Base-by-base conservation (phyloP, 2,797 vertebrate species). In the Cryptoprocta ferox region DNA sequence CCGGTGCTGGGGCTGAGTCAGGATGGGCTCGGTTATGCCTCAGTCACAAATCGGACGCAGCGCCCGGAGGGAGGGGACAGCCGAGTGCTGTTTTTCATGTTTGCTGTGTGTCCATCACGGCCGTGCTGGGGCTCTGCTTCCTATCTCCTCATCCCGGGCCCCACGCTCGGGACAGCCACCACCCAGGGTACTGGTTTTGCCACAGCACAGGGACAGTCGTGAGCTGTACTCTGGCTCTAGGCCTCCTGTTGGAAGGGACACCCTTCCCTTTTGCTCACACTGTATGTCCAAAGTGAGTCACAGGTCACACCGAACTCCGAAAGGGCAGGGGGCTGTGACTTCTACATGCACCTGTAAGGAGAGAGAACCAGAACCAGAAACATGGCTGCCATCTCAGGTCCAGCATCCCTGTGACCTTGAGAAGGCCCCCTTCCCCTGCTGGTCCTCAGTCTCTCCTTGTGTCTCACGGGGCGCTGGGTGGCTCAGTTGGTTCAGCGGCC, bases 81-180 rank as follows among this genome's bases (percentile, higher is more conserved):
- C 3, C 0, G 4, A 15, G 26, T 16, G 3, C 11, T 11, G 10
- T 63, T 53, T 42, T 13, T 73, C 30, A 11, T 15, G 12, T 73
- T 53, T 30, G 10, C 30, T 61, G 0, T 26, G 0, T 87, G 65
- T 2, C 45, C 26, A 3, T 61, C 9, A 0, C 2, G 32, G 59
- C 4, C n/a, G 6, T 14, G 11, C 66, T 5, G 13, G 56, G 76
- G 45, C 15, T 82, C 42, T 59, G 48, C 35, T 71, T 28, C 9
- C 2, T 0, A 1, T 32, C 37, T 78, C 15, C 39, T 78, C 37
- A 37, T 14, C 65, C 28, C 10, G 26, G 87, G n/a, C 24, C 15
- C 5, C 21, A 12, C 6, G 30, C 14, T 37, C 7, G 10, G n/a
- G 45, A 16, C 32, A 66, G 6, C 21, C 30, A 2, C 50, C 0